A percentile compares a stretch with the other conserved stretches of the same genome.
phyloP scores from a whole-genome alignment of 2,113 vertebrate species.

The Indri indri region DNA sequence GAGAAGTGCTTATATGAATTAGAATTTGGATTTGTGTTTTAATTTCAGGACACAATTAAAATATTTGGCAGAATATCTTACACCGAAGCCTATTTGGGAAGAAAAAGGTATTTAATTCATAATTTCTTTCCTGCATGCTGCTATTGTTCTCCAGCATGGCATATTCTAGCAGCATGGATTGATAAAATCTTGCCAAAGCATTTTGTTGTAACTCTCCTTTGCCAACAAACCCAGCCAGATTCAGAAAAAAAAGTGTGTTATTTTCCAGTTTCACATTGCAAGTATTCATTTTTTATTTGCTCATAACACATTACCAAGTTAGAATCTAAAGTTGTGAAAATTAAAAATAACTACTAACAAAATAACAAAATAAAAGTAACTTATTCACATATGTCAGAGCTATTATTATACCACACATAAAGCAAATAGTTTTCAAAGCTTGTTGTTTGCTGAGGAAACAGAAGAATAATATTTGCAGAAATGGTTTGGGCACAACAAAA shows the following conservation, averaged over 20 bases:
- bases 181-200: conserved; percentile 41
- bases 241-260: neutral
- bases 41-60: conserved; percentile 21
- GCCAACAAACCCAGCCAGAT: neutral
- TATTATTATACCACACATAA: neutral
- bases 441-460: neutral
- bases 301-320: neutral
- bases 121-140: neutral
- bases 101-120: neutral
- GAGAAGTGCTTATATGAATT: neutral
- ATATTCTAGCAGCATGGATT: neutral
- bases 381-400: neutral
- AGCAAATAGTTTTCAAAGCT: neutral
- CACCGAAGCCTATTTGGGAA: neutral
- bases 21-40: neutral
- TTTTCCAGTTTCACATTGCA: neutral
- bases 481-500: neutral
- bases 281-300: neutral
- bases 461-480: neutral
- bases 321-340: neutral
- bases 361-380: conserved; percentile 38
- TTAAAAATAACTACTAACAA: conserved; percentile 10
- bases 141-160: neutral
- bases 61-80: conserved; percentile 5
- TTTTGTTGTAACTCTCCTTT: conserved; percentile 19